Percentiles rank a stretch among this genome's conserved stretches.
phyloP scores from a whole-genome alignment of 1,140 invertebrate species.

The Drosophila carrolli region DNA sequence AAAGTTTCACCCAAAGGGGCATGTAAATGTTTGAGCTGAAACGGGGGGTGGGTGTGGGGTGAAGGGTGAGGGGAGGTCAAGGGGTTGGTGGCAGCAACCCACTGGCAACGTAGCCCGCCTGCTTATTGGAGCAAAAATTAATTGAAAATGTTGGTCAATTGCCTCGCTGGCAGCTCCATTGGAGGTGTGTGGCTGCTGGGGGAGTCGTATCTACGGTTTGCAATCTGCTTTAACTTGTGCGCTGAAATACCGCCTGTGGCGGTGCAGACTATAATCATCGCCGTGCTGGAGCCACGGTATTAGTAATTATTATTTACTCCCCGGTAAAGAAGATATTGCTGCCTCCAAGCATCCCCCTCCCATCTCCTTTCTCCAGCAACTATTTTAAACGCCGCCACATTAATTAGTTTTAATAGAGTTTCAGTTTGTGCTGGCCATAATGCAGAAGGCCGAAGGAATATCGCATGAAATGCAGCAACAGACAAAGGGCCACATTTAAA shows the following conservation, averaged over 20 bases:
- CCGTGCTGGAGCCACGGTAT: constrained; percentile 31
- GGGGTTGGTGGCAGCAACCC: background rate
- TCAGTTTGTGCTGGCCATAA: constrained; percentile 6
- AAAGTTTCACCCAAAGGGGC: constrained; percentile 18
- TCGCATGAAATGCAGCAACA: constrained; percentile 9
- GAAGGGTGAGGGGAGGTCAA: background rate
- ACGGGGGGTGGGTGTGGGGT: constrained; percentile 1
- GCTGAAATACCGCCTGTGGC: constrained; percentile 16
- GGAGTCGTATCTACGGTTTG: constrained; percentile 7
- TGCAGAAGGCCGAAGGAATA: constrained; percentile 1
- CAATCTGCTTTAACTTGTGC: constrained; percentile 35
- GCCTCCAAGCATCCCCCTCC: constrained; percentile 12
- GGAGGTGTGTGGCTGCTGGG: background rate
- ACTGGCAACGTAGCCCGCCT: constrained; percentile 42
- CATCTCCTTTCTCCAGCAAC: background rate
- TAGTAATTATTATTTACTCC: constrained; percentile 56
- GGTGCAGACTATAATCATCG: constrained; percentile 37
- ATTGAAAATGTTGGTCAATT: constrained; percentile 84
- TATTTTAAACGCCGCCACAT: constrained; percentile 32
- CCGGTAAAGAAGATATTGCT: constrained; percentile 31
- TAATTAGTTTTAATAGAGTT: constrained; percentile 74
- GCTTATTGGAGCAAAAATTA: constrained; percentile 84
- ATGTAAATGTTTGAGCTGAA: constrained; percentile 28
- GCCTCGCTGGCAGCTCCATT: constrained; percentile 48
- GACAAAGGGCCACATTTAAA: constrained; percentile 10